Base-by-base conservation (phyloP, 2,113 vertebrate species). In the Burhinus oedicnemus region DNA sequence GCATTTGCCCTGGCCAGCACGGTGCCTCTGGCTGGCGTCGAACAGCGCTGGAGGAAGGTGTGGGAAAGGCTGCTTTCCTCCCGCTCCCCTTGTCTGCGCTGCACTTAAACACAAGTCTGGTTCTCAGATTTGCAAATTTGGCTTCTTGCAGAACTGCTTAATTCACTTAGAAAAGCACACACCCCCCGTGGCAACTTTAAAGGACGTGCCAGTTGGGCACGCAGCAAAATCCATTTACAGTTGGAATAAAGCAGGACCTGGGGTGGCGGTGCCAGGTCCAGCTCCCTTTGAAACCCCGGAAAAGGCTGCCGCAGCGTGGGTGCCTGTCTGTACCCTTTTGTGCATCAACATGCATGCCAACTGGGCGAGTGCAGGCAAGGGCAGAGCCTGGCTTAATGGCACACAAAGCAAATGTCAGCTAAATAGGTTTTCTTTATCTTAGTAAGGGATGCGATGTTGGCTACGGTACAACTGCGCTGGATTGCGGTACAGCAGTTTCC, bases 371-470 rank as follows among this genome's bases (percentile, higher is more conserved):
- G 52, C 23, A 12, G 62, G 76, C 64, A 75, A 68, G 75, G 42
- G 65, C 87, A 90, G 72, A 54, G 66, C 18, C 84, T 79, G 61
- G 44, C 64, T 94, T 87, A 75, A 82, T 78, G 64, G 60, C 36
- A 44, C 76, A 93, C 92, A 95, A 93, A 84, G 80, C 72, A 90
- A 93, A 82, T 84, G 92, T 84, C 92, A 81, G 65, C 72, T 90
- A 87, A 96, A 75, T 83, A 81, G 83, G 60, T 90, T 96, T 97
- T 87, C 93, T 91, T 93, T 95, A 68, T 94, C 52, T 83, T 83
- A 58, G 36, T 65, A 86, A 95, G 65, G 42, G 83, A 92, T 76
- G 95, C 3, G 3, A 29, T 76, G n/a, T 40, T 96, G 92, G 95
- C 92, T 55, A 0, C 0, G 1, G 38, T 70, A 45, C 71, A 88